Conservation (phyloP, 2,888 invertebrate species). For the Drosophila hawaiiensis region DNA sequence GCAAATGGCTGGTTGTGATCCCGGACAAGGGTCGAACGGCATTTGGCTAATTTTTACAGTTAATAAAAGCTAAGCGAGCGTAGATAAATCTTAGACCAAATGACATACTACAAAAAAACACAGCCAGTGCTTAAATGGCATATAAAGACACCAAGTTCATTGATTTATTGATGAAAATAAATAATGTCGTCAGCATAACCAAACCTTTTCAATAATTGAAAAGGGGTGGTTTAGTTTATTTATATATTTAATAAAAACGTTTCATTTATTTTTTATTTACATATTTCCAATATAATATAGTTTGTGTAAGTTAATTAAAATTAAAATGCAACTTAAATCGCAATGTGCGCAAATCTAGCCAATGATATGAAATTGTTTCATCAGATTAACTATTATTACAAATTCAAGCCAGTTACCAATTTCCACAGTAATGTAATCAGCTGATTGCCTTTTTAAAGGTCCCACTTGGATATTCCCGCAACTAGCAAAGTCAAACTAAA, state of each 20-base stretch:
- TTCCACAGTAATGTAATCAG: conserved; percentile 28
- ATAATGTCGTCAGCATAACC: neutral
- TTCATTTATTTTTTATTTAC: neutral
- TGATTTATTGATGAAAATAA: neutral
- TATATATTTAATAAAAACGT: neutral
- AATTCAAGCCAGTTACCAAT: conserved; percentile 23
- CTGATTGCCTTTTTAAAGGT: conserved; percentile 43
- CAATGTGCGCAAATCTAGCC: neutral
- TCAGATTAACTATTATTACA: neutral
- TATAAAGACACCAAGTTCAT: neutral
- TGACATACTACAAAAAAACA: neutral
- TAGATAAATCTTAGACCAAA: neutral
- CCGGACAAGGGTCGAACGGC: conserved; percentile 46
- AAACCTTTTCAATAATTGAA: neutral
- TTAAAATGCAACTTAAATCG: neutral
- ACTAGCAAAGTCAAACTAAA: conserved; percentile 26
- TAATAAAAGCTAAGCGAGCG: conserved; percentile 26
- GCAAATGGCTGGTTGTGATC: conserved; percentile 23
- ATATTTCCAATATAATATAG: neutral
- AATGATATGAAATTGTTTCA: too few relatives aligned
- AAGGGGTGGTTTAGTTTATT: neutral
- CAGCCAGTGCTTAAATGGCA: neutral
- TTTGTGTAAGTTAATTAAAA: neutral
- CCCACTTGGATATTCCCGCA: conserved; percentile 27
- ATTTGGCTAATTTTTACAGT: conserved; percentile 40